Evolutionary conservation across 2,888 invertebrate genomes (phyloP).

Genomic region (Tiliacea aurago): DNA sequence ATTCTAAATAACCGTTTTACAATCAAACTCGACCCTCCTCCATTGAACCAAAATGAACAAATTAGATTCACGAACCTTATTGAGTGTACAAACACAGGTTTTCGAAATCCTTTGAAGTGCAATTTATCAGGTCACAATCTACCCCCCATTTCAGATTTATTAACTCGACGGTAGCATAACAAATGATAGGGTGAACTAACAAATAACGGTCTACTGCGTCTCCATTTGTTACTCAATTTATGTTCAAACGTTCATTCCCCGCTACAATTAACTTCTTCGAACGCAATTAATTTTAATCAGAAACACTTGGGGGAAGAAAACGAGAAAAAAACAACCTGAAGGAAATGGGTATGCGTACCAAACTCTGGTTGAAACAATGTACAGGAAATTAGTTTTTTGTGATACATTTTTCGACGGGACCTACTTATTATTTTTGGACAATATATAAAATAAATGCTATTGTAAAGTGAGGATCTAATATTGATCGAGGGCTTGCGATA

Average conservation of each 20-base stretch:
- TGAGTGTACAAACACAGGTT: constrained; percentile 52
- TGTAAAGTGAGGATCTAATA: constrained; percentile 27
- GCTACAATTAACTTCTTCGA: constrained; percentile 83
- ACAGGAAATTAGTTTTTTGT: constrained; percentile 55
- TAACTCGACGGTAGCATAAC: constrained; percentile 63
- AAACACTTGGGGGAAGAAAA: constrained; percentile 74
- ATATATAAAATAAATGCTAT: constrained; percentile 17
- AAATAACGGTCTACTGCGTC: constrained; percentile 71
- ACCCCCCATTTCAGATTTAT: constrained; percentile 62
- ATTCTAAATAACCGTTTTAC: constrained; percentile 28
- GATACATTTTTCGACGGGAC: constrained; percentile 40
- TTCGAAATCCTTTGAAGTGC: constrained; percentile 54
- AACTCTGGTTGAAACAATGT: constrained; percentile 60
- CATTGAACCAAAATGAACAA: constrained; percentile 46
- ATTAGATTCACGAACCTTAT: constrained; percentile 47
- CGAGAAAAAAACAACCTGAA: constrained; percentile 70
- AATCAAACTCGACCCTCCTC: constrained; percentile 31
- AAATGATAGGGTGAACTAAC: constrained; percentile 70
- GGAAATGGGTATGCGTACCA: constrained; percentile 62
- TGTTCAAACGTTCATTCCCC: constrained; percentile 75
- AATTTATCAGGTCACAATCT: constrained; percentile 58
- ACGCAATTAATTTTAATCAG: constrained; percentile 86
- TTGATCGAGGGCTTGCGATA: constrained; percentile 26
- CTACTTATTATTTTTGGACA: constrained; percentile 26
- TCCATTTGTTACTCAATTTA: constrained; percentile 79